Conservation (phyloP, 2,888 invertebrate genomes). For the Lasioglossum figueresi region DNA sequence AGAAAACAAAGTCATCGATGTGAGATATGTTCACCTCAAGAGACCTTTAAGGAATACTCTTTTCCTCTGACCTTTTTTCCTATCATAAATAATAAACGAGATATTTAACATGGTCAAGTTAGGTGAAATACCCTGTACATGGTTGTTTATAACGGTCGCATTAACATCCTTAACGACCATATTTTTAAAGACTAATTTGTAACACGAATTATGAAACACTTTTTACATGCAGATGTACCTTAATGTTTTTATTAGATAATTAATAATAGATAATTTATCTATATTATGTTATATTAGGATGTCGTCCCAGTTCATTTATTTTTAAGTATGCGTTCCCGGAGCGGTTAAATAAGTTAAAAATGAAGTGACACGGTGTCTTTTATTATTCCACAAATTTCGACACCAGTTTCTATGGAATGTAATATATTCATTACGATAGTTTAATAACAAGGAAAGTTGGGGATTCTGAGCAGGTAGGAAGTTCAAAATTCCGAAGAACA, state of each 20-base stretch:
- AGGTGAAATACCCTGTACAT: too few species aligned
- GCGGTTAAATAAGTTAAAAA: background rate
- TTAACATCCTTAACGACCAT: too few species aligned
- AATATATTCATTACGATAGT: conserved; percentile 13
- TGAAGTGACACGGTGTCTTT: background rate
- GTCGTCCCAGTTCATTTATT: background rate
- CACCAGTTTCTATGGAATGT: background rate
- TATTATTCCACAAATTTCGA: background rate
- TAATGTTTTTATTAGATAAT: background rate
- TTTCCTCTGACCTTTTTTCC: too few species aligned
- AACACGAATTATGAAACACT: too few species aligned
- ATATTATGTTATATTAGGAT: background rate
- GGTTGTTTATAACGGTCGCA: too few species aligned
- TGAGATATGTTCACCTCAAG: too few species aligned
- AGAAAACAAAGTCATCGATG: too few species aligned
- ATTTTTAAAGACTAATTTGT: too few species aligned
- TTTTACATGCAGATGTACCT: background rate
- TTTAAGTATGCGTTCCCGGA: background rate
- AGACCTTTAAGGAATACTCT: too few species aligned
- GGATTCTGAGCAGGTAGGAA: background rate
- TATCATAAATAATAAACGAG: too few species aligned
- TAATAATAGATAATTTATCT: too few species aligned
- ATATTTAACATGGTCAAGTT: too few species aligned
- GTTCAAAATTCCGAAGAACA: conserved; percentile 3
- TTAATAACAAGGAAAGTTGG: conserved; percentile 15